phyloP scores from a whole-genome alignment of 2,113 vertebrate species.

The Nibea coibor region DNA sequence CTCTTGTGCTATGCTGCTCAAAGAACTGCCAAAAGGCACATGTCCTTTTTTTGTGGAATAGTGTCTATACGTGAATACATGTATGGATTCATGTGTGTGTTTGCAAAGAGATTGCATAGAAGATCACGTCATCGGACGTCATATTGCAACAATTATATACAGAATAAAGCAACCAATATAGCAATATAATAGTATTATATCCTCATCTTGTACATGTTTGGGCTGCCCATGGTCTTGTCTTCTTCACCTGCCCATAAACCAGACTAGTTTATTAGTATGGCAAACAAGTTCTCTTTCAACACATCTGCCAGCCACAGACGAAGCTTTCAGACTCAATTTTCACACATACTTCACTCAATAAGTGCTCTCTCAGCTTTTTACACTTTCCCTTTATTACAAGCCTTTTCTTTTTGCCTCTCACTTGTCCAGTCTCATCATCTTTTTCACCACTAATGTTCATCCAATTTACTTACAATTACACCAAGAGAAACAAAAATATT shows the following conservation, averaged over 20 bases:
- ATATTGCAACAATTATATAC: background rate
- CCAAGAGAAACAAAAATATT: constrained; percentile 62
- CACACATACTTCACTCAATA: constrained; percentile 69
- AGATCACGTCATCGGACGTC: background rate
- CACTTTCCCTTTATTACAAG: constrained; percentile 61
- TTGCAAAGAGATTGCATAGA: constrained; percentile 13
- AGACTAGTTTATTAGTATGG: constrained; percentile 50
- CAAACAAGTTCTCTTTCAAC: constrained; percentile 53
- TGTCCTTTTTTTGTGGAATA: background rate
- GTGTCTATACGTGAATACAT: background rate
- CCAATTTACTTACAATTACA: constrained; percentile 64
- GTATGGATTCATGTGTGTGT: constrained; percentile 3
- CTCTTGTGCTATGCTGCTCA: constrained; percentile 16
- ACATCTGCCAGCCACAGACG: constrained; percentile 56
- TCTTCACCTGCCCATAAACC: constrained; percentile 38
- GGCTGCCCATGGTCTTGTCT: constrained; percentile 16
- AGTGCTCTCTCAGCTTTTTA: constrained; percentile 69
- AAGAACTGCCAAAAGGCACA: constrained; percentile 1
- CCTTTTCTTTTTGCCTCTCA: constrained; percentile 43
- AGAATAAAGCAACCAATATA: constrained; percentile 32
- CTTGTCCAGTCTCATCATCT: constrained; percentile 51
- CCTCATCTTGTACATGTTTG: background rate
- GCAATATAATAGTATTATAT: background rate
- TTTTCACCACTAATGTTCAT: constrained; percentile 46
- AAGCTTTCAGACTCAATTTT: constrained; percentile 73